Base-by-base conservation (phyloP, 2,888 invertebrate species). In the Leptopilina syphax region DNA sequence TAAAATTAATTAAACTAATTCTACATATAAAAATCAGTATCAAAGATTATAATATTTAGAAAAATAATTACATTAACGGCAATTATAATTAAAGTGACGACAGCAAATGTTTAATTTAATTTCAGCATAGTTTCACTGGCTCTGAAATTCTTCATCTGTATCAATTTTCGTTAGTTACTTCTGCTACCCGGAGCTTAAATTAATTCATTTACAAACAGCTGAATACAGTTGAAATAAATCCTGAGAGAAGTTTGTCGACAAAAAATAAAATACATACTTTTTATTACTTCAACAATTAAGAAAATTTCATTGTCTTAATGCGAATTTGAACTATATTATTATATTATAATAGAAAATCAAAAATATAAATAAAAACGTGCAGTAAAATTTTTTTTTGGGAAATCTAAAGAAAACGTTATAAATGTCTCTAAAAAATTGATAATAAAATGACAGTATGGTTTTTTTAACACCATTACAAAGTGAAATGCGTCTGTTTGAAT, bases 81-180 rank as follows among this genome's bases (percentile, higher is more conserved):
- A 63, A 63, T 63, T 63, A 63, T 63, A 63, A 63, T 63, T 63
- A 63, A 63, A 63, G 8, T 63, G 63, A 2, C 63, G 18, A 24
- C 63, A 24, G 63, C 63, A 63, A 63, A 63, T 63, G 63, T 63
- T 63, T 63, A 63, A 63, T 63, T 63, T 63, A 63, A 63, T 63
- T 63, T 24, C 63, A 63, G 63, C 63, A 50, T 12, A 63, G 63
- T 63, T 63, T 18, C 63, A 63, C 63, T 63, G 24, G 18, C 63
- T 63, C 63, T 18, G 63, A 18, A 63, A 63, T 63, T 63, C 63
- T 63, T 63, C 63, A 63, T 63, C 63, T 63, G 63, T 63, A 63
- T 63, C 63, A 63, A 63, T 63, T 63, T 63, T 63, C 63, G 63
- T 63, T 63, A 63, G 63, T 63, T 63, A 63, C 63, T 63, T 63